A percentile compares a stretch with the other conserved stretches of the same genome.
Evolutionary conservation across 2,888 invertebrate species (phyloP).

Genomic region (Lobophora halterata): DNA sequence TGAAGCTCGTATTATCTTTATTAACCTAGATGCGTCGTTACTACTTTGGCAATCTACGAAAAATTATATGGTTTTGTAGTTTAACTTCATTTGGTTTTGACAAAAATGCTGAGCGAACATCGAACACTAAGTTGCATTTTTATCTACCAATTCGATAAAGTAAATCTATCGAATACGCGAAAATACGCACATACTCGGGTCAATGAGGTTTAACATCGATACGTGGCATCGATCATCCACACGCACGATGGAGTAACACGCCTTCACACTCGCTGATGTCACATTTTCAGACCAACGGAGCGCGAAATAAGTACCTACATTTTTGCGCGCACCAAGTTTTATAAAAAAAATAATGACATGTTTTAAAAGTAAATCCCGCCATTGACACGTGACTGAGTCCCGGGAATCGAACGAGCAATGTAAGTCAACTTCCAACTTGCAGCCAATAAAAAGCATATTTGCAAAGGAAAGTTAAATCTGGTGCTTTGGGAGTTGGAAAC

Average conservation of each 20-base stretch:
- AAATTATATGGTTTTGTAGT: background rate
- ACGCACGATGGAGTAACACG: slow-evolving; percentile 37
- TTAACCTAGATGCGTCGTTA: too few species aligned
- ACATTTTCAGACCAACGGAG: slow-evolving; percentile 79
- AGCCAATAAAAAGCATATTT: slow-evolving; percentile 26
- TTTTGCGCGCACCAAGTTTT: slow-evolving; percentile 73
- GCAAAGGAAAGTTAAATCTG: slow-evolving; percentile 22
- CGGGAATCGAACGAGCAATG: slow-evolving; percentile 31
- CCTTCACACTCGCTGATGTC: slow-evolving; percentile 75
- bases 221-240: slow-evolving; percentile 25
- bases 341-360: slow-evolving; percentile 77
- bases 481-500: slow-evolving; percentile 18
- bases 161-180: slow-evolving; percentile 16
- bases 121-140: too few species aligned
- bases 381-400: slow-evolving; percentile 55
- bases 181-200: slow-evolving; percentile 15
- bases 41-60: too few species aligned
- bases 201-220: slow-evolving; percentile 28
- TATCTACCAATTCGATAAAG: background rate
- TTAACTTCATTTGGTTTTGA: too few species aligned
- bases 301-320: slow-evolving; percentile 81
- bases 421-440: slow-evolving; percentile 31
- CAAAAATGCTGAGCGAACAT: too few species aligned
- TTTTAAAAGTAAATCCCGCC: slow-evolving; percentile 72
- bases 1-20: too few species aligned